Percentiles rank a stretch among this genome's conserved stretches.
Evolutionary conservation across 1,140 invertebrate genomes (phyloP).

Genomic region (Listronotus bonariensis): DNA sequence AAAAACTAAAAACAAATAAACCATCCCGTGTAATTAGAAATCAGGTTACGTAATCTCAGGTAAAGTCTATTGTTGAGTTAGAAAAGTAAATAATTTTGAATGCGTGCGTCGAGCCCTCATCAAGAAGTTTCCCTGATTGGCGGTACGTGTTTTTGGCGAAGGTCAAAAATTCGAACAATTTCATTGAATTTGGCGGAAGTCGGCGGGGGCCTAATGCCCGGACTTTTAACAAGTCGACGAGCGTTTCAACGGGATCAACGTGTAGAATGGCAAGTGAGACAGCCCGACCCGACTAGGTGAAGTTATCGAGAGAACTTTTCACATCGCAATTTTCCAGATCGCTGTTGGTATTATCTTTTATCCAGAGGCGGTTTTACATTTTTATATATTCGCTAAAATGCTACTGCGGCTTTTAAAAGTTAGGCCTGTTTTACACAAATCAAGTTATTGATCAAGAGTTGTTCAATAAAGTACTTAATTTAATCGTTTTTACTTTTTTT

Average conservation of each 20-base stretch:
- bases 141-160: slow-evolving; percentile 40
- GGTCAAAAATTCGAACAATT: slow-evolving; percentile 41
- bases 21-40: slow-evolving; percentile 17
- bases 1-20: no score
- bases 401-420: no score
- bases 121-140: slow-evolving; percentile 40
- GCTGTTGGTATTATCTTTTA: slow-evolving; percentile 40
- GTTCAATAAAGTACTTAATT: no score
- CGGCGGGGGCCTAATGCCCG: slow-evolving; percentile 35
- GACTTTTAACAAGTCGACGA: slow-evolving; percentile 39
- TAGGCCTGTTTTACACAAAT: no score
- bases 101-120: slow-evolving; percentile 37
- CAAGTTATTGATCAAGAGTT: no score
- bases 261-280: slow-evolving; percentile 35
- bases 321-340: slow-evolving; percentile 39
- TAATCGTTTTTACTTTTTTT: no score
- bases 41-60: slow-evolving; percentile 30
- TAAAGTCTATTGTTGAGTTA: slow-evolving; percentile 33
- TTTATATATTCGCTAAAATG: slow-evolving; percentile 8
- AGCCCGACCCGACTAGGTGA: slow-evolving; percentile 26
- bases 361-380: slow-evolving; percentile 33
- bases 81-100: slow-evolving; percentile 40
- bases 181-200: slow-evolving; percentile 41
- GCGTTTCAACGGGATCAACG: slow-evolving; percentile 36
- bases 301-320: slow-evolving; percentile 35